A percentile compares a stretch with the other conserved stretches of the same genome.
Conservation (phyloP, 2,888 invertebrate species). For the Heliconius charithonia region DNA sequence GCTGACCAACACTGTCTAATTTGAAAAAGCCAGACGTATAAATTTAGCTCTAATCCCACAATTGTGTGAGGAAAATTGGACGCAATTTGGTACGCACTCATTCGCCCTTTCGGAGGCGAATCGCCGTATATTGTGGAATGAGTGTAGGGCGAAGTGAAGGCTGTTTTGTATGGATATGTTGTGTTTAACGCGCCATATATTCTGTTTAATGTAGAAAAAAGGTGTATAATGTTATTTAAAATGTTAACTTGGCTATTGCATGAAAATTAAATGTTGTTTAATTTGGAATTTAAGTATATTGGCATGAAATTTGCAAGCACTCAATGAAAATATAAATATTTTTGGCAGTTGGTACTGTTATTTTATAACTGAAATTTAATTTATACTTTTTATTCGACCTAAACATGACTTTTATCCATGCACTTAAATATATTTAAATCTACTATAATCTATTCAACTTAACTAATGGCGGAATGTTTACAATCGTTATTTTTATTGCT, state of each 20-base stretch:
- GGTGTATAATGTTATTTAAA: not conserved
- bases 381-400: too few relatives aligned
- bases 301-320: not conserved
- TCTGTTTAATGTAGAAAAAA: slow-evolving; percentile 27
- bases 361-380: too few relatives aligned
- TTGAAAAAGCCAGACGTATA: slow-evolving; percentile 82
- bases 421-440: not conserved
- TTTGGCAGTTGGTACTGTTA: too few relatives aligned
- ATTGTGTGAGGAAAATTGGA: slow-evolving; percentile 79
- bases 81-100: slow-evolving; percentile 67
- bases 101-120: slow-evolving; percentile 67
- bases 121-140: slow-evolving; percentile 73
- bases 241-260: not conserved
- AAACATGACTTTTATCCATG: not conserved
- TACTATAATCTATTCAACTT: not conserved
- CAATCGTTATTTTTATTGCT: not conserved
- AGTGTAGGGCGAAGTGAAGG: slow-evolving; percentile 48
- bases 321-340: too few relatives aligned
- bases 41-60: slow-evolving; percentile 78
- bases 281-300: not conserved
- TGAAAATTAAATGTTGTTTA: slow-evolving; percentile 21
- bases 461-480: not conserved
- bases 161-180: slow-evolving; percentile 36
- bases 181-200: slow-evolving; percentile 40
- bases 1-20: slow-evolving; percentile 69